Base-by-base conservation (phyloP, 2,888 invertebrate species). In the Melanostoma scalare region DNA sequence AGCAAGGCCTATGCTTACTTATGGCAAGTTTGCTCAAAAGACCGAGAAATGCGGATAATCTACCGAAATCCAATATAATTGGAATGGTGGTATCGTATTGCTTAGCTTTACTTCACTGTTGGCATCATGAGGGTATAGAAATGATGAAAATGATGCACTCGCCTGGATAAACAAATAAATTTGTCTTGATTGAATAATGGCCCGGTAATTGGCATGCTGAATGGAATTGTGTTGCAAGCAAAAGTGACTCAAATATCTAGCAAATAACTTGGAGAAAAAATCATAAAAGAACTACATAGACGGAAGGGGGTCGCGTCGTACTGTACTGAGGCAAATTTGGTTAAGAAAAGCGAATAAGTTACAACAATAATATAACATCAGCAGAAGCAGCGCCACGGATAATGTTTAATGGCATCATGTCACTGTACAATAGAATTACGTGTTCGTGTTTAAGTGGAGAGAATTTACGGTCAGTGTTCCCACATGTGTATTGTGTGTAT, bases 161-260 rank as follows among this genome's bases (percentile, higher is more conserved):
- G 84, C 84, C 84, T 78, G 84, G 89, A 91, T 89, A 90, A 90
- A 91, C 90, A 91, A 91, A 91, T 91, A 91, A 91, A 91, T 91
- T 91, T 91, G 90, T 87, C 89, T 89, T 91, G 90, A 91, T 91
- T 91, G 89, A 88, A 91, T 91, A 91, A 91, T 91, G 90, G 89
- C 85, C 88, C 85, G 89, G 89, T 91, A 91, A 91, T 91, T 91
- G 91, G 91, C 91, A 91, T 89, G 89, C 90, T 91, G 91, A 91
- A 91, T 91, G 91, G 89, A 91, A 91, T 90, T 91, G 91, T 91
- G 91, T 91, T 90, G 90, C 90, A 89, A 90, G 90, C 91, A 91
- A 90, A 91, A 89, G 89, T 88, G 87, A 89, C 89, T 87, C 87
- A 85, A 86, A 87, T 84, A 84, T 79, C 84, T 84, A 84, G 84